Evolutionary conservation across 2,797 vertebrate species (phyloP), one percentile per base, ranked within the genome.

Genomic region (Schizothorax lantsangensis): DNA sequence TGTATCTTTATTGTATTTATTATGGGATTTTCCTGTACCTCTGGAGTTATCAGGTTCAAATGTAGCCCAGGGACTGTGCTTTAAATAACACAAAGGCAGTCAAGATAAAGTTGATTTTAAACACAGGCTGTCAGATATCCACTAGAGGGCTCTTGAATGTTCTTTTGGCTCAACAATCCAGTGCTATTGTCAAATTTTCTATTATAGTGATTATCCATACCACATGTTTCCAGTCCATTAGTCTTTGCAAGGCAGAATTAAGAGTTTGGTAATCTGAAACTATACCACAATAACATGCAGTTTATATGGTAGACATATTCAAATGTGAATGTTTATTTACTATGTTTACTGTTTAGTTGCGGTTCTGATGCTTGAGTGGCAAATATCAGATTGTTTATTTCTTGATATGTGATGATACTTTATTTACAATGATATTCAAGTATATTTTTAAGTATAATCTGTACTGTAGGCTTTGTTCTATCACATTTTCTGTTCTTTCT

Each of bases 131-230:
- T 26, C 15, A 68, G 33, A 54, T 68, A 52, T 40, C 83, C 83
- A 85, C 84, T 57, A 85, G 84, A 85, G 84, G 84, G 84, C 84
- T 85, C 64, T 33, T 85, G 64, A 19, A 69, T 71, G 62, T 54
- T 36, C 43, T 36, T 81, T 36, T 26, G 23, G 1, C 26, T 79
- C 54, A 62, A 30, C 54, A 79, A 19, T 45, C 40, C 19, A 49
- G 43, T 49, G 11, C 43, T 19, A 36, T 68, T 49, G 62, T 81
- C 43, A 68, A 15, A 47, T 68, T 2, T 36, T 68, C 75, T 26
- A 62, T 26, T 62, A 1, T 43, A 43, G 23, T 43, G 4, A 78
- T 43, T 6, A 62, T 26, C 5, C 40, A 6, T 30, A 64, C 38
- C 23, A 79, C 14, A 54, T 57, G 38, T 79, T 62, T 62, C 36